Evolutionary conservation across 2,113 vertebrate genomes (phyloP), one percentile per base, ranked within the genome.

Genomic region (Cygnus atratus): DNA sequence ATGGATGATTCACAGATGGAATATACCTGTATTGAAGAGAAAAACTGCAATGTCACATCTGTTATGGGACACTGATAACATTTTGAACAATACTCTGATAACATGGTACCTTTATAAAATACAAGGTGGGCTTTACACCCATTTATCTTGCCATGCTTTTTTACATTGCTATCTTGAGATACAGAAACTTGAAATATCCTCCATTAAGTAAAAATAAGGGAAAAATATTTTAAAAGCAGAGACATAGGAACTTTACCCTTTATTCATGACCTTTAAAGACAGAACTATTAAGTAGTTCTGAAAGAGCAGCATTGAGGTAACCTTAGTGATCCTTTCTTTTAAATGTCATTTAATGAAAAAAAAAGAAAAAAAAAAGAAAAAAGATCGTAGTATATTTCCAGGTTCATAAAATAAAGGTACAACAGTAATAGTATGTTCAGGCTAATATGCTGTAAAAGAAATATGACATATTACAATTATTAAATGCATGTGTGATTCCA

Each of bases 231-330:
- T 92, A 93, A 94, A 90, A 96, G 39, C 76, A 96, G 68, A 88
- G 52, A 89, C 73, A 24, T 88, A 92, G 84, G 96, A 97, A 97
- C 93, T 90, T 96, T 96, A 87, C 85, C 95, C 94, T 97, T 91
- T 92, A 75, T 46, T 89, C 29, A 75, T 98, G 97, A 97, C 97
- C 97, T 98, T 98, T 98, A 97, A 94, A 96, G 83, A 95, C 68
- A 95, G 74, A 95, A 95, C 29, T 87, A 95, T 62, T 93, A 95
- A 96, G 58, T 33, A 29, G 78, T 90, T 96, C 86, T 78, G 87
- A 92, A 97, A 97, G 83, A 96, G 67, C 63, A 93, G 93, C 92
- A 88, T 72, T 86, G 52, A 58, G 85, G 55, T 80, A 92, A 91
- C 92, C 83, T 92, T 77, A 35, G 57, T 67, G 61, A 46, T 93